phyloP scores from a whole-genome alignment of 1,140 invertebrate genomes.

The Drosophila azteca region DNA sequence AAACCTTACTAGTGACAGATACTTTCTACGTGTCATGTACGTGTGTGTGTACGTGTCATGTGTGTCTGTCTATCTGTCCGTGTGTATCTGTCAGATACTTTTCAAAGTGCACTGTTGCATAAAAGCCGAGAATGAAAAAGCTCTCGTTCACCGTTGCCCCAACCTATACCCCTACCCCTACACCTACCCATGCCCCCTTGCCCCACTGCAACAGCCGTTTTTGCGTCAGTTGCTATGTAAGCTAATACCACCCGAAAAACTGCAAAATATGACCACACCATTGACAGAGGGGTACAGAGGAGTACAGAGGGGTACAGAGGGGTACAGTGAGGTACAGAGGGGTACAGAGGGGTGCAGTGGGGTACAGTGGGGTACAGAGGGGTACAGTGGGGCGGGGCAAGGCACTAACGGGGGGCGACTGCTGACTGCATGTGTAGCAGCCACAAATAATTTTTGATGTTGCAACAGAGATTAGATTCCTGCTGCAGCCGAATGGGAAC shows the following conservation, averaged over 20 bases:
- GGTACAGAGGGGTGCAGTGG: neutral
- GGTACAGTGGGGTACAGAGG: no score
- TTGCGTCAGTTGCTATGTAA: conserved; percentile 47
- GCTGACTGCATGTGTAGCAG: neutral
- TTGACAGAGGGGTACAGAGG: conserved; percentile 28
- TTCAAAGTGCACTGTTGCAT: conserved; percentile 77
- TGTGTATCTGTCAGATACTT: conserved; percentile 53
- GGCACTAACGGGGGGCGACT: neutral
- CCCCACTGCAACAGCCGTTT: conserved; percentile 1
- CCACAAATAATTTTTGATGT: neutral
- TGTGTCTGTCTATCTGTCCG: no score
- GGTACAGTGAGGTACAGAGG: neutral
- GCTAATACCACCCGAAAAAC: conserved; percentile 48
- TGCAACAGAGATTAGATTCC: neutral
- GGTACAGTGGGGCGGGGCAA: neutral
- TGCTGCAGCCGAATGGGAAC: conserved; percentile 7
- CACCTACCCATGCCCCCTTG: no score
- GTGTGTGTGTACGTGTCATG: conserved; percentile 11
- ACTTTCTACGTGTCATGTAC: conserved; percentile 14
- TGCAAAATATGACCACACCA: conserved; percentile 46
- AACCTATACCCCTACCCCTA: no score
- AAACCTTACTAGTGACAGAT: conserved; percentile 62
- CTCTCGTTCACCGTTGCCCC: conserved; percentile 23
- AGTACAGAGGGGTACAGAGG: neutral
- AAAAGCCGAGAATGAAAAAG: conserved; percentile 77